Evolutionary conservation across 2,797 vertebrate species (phyloP).

Genomic region (Pipistrellus nathusii): DNA sequence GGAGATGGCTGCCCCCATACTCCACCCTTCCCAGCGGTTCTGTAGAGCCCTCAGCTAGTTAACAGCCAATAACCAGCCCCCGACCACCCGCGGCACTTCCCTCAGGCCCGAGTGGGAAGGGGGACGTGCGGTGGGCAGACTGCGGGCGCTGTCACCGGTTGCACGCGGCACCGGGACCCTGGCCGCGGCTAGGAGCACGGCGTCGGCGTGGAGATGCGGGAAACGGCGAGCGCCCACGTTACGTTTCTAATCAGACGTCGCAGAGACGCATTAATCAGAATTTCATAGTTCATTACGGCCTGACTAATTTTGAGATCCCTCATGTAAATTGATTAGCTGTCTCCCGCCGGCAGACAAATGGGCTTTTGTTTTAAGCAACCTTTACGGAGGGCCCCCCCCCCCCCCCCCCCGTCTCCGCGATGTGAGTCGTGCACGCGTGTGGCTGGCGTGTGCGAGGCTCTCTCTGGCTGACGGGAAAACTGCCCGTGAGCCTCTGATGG

Average conservation of each 20-base stretch:
- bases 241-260: slow-evolving; percentile 91
- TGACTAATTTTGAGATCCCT: slow-evolving; percentile 93
- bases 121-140: not conserved
- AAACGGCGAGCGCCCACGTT: slow-evolving; percentile 83
- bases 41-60: not conserved
- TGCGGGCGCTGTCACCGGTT: slow-evolving; percentile 4
- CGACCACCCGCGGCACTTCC: too few species aligned
- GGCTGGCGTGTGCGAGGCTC: slow-evolving; percentile 51
- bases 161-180: slow-evolving; percentile 40
- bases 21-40: not conserved
- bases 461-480: not conserved
- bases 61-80: not conserved
- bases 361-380: slow-evolving; percentile 90
- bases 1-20: accelerated
- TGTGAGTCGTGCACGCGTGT: slow-evolving; percentile 76
- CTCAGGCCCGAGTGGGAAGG: too few species aligned
- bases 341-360: slow-evolving; percentile 90
- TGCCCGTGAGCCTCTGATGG: not conserved
- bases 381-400: slow-evolving; percentile 84
- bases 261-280: slow-evolving; percentile 92
- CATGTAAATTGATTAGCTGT: slow-evolving; percentile 93
- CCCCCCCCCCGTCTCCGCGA: slow-evolving; percentile 82
- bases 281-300: slow-evolving; percentile 94
- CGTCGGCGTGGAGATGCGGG: slow-evolving; percentile 78
- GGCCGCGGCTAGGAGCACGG: slow-evolving; percentile 75